Evolutionary conservation across 1,140 invertebrate genomes (phyloP), one percentile per base, ranked within the genome.

Genomic region (Pantala flavescens): DNA sequence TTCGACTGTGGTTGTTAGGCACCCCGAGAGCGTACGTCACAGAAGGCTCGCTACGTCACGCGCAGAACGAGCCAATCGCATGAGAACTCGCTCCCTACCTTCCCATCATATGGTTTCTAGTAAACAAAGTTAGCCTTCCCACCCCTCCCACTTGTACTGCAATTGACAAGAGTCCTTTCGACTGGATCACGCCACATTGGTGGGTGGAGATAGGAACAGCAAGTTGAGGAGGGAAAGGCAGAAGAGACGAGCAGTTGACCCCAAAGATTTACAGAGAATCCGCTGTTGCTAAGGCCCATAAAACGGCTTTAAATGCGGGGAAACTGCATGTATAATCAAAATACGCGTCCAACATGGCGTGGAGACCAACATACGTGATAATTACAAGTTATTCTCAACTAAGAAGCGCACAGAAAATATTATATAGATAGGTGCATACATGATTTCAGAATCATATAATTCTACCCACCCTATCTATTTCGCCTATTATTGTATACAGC

Each of bases 121-220:
- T 63, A 63, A 63, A 63, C 49, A 63, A 63, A 63, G 49, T 63
- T 63, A 63, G 49, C 49, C 49, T 63, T 63, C 49, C 49, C 49
- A 16, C 49, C 49, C 49, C 49, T 63, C 49, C 49, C 14, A 16
- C 49, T 21, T 21, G 49, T 36, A 36, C 49, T 63, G 49, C 49
- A 63, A 12, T 63, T 63, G 49, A 63, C 49, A 12, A 36, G 28
- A 63, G 49, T 63, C 49, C 49, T 63, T 63, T 63, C 49, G 49
- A 21, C 49, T 21, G 49, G 49, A 63, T 63, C 49, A 63, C 49
- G 49, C 49, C 49, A 63, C 49, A 21, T 16, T 16, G 49, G 16
- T 21, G 49, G 14, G 49, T 16, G n/a, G 49, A 21, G 49, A 21
- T 3, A 16, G 49, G 49, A 21, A 19, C 14, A 3, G 49, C 49